phyloP scores from a whole-genome alignment of 1,140 invertebrate genomes.

The Oppia nitens region DNA sequence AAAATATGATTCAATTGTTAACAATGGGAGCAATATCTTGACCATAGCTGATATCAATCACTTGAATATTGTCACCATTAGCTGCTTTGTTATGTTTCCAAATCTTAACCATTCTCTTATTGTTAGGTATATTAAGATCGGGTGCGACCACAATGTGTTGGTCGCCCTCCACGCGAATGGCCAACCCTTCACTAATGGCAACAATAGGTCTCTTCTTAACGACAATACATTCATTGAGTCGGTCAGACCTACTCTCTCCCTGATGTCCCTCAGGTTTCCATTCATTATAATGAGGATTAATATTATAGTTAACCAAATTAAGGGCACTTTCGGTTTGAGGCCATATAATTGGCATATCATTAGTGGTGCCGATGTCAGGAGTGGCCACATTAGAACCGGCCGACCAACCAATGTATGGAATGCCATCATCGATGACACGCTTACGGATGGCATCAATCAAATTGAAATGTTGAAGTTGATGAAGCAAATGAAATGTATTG shows the following conservation, averaged over 20 bases:
- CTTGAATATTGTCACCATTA: neutral
- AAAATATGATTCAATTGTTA: too few species aligned
- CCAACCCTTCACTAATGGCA: constrained; percentile 10
- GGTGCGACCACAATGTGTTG: constrained; percentile 6
- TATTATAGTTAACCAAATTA: constrained; percentile 58
- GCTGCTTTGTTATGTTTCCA: neutral
- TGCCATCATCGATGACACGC: constrained; percentile 38
- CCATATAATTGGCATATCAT: constrained; percentile 68
- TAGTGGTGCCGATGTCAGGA: constrained; percentile 55
- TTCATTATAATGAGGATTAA: constrained; percentile 67
- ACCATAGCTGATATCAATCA: neutral
- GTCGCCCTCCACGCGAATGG: constrained; percentile 10
- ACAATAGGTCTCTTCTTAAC: constrained; percentile 12
- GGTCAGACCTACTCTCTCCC: constrained; percentile 7
- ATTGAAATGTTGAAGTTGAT: constrained; percentile 47
- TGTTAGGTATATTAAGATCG: neutral
- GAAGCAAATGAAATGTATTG: constrained; percentile 53
- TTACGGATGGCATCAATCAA: constrained; percentile 44
- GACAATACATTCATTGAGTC: constrained; percentile 10
- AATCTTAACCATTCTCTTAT: neutral
- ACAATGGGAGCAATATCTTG: neutral
- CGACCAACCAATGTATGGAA: constrained; percentile 59
- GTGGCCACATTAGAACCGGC: constrained; percentile 68
- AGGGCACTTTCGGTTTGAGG: constrained; percentile 54
- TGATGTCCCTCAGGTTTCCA: constrained; percentile 3